phyloP scores from a whole-genome alignment of 2,888 invertebrate genomes.

The Nomada lathburiana region DNA sequence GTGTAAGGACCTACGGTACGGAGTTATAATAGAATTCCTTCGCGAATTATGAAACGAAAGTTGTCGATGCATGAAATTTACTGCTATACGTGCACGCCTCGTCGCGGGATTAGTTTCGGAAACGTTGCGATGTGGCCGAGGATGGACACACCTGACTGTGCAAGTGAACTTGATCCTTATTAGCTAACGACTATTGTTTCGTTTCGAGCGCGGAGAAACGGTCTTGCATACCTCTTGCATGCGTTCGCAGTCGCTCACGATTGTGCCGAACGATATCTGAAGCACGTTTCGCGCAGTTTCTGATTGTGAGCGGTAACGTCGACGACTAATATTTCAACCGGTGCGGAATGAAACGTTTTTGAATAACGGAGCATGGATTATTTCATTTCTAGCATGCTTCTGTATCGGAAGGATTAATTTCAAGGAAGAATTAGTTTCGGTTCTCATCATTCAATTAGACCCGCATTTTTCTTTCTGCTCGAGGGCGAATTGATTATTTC shows the following conservation, averaged over 20 bases:
- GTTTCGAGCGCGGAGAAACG: slow-evolving; percentile 23
- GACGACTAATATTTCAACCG: not conserved
- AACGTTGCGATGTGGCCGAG: slow-evolving; percentile 2
- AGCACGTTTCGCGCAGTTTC: not conserved
- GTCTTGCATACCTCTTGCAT: slow-evolving; percentile 28
- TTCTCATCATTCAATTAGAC: not conserved
- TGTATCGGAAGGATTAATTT: too few species aligned
- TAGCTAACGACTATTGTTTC: slow-evolving; percentile 47
- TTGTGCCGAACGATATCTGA: not conserved
- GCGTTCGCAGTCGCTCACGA: slow-evolving; percentile 9
- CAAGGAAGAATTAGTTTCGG: too few species aligned
- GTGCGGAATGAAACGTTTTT: too few species aligned
- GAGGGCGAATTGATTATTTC: not conserved
- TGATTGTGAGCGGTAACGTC: not conserved
- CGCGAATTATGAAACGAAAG: too few species aligned
- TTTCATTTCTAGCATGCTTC: too few species aligned
- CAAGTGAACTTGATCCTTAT: slow-evolving; percentile 44
- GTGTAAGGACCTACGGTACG: too few species aligned
- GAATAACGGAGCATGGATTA: too few species aligned
- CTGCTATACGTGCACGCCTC: not conserved
- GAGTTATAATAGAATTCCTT: too few species aligned
- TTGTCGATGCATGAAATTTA: too few species aligned
- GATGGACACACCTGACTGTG: slow-evolving; percentile 24
- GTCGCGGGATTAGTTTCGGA: slow-evolving; percentile 1
- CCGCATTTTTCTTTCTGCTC: not conserved